Base-by-base conservation (phyloP, 2,888 invertebrate genomes). In the Lasioglossum leucozonium region DNA sequence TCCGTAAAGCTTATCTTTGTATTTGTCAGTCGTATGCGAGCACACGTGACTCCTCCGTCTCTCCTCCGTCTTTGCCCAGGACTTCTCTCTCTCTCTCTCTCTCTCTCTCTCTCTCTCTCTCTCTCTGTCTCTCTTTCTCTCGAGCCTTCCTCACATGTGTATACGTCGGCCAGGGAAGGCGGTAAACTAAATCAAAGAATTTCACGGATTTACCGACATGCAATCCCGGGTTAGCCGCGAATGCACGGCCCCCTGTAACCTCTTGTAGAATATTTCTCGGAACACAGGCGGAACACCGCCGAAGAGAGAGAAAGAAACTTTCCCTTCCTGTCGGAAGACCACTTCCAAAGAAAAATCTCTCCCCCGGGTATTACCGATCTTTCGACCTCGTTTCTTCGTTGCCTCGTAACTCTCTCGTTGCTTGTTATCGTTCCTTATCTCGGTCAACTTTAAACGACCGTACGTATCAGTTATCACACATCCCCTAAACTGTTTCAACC, bases 111-210 rank as follows among this genome's bases (percentile, higher is more conserved):
- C 8, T n/a, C n/a, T 18, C 34, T 65, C 65, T 51, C 30, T 58
- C 58, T 37, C 37, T 26, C 44, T 18, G 30, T 26, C 18, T 34
- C 51, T 42, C 51, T 69, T 34, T 16, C 11, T 58, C 44, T 37
- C 8, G 10, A 8, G 44, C 16, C 13, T 58, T 62, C 30, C 62
- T 62, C 16, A 42, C 37, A 26, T 34, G 78, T 86, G 77, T 76
- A 73, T 71, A 44, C 72, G 71, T 44, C 16, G 40, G 58, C 79
- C 79, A 72, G 58, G 81, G 69, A 42, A 65, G 79, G 80, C 71
- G 87, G 81, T 88, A 91, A 92, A 92, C 89, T 87, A 92, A 91
- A 92, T 92, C 90, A 91, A 90, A 91, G 91, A 92, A 91, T 91
- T 85, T 88, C 89, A 80, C 88, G 91, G 90, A 92, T 92, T 92